Conservation (phyloP, 2,797 vertebrate genomes). For the Acipenser ruthenus region DNA sequence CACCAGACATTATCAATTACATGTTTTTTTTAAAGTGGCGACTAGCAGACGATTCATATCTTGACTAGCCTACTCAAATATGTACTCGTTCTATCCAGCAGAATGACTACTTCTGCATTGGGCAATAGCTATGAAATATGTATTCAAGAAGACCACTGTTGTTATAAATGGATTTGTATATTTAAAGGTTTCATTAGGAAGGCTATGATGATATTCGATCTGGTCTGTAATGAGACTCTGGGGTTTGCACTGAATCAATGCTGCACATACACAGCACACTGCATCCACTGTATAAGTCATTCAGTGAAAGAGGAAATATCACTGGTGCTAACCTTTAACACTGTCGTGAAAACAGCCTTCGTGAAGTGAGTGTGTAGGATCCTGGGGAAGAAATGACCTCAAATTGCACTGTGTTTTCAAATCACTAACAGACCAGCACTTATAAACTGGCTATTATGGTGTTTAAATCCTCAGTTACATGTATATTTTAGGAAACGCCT, state of each 20-base stretch:
- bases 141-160: no score
- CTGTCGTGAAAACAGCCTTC: constrained; percentile 1
- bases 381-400: neutral
- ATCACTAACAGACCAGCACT: neutral
- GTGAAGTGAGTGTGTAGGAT: neutral
- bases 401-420: neutral
- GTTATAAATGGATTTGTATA: no score
- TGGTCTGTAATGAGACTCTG: no score
- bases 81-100: no score
- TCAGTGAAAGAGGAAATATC: neutral
- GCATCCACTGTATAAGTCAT: neutral
- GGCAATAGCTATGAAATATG: no score
- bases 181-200: no score
- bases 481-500: neutral
- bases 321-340: constrained; percentile 2
- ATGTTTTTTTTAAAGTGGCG: no score
- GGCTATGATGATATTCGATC: no score
- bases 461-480: neutral
- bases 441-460: neutral
- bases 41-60: no score
- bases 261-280: neutral
- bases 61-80: no score
- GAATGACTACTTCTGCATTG: no score
- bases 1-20: no score
- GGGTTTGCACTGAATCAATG: neutral